Percentiles rank a stretch among this genome's conserved stretches.
phyloP scores from a whole-genome alignment of 2,888 invertebrate genomes.

The Bedellia somnulentella region DNA sequence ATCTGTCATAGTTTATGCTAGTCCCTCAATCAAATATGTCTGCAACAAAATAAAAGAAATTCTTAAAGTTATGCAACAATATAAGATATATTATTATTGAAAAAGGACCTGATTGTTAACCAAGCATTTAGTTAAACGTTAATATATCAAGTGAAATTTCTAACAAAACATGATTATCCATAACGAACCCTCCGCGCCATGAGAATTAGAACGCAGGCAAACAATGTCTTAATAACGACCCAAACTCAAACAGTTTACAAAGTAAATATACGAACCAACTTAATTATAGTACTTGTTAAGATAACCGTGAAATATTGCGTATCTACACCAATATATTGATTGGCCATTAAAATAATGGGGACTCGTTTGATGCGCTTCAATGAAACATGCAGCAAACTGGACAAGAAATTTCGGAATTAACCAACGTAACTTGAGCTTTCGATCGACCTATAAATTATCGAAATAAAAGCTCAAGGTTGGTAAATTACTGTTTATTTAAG shows the following conservation, averaged over 20 bases:
- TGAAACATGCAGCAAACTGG: conserved; percentile 17
- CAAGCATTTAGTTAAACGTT: too few species aligned
- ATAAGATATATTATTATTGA: too few species aligned
- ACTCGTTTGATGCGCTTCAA: conserved; percentile 33
- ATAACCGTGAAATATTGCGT: conserved; percentile 35
- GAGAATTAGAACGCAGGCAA: conserved; percentile 5
- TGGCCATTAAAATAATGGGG: conserved; percentile 47
- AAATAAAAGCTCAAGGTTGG: too few species aligned
- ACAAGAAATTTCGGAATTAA: conserved; percentile 35
- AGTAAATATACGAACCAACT: conserved; percentile 50
- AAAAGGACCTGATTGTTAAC: too few species aligned
- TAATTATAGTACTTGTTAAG: conserved; percentile 38
- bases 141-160: too few species aligned
- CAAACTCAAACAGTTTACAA: conserved; percentile 44
- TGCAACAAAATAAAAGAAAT: too few species aligned
- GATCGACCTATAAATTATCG: too few species aligned
- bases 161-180: conserved; percentile 12
- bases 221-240: conserved; percentile 32
- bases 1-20: too few species aligned
- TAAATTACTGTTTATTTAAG: too few species aligned
- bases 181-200: conserved; percentile 11
- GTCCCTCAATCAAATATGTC: too few species aligned
- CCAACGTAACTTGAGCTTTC: too few species aligned
- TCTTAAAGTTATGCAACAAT: too few species aligned
- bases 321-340: conserved; percentile 44